A percentile compares a stretch with the other conserved stretches of the same genome.
Conservation (phyloP, 2,888 invertebrate genomes). For the Eristalinus aeneus region DNA sequence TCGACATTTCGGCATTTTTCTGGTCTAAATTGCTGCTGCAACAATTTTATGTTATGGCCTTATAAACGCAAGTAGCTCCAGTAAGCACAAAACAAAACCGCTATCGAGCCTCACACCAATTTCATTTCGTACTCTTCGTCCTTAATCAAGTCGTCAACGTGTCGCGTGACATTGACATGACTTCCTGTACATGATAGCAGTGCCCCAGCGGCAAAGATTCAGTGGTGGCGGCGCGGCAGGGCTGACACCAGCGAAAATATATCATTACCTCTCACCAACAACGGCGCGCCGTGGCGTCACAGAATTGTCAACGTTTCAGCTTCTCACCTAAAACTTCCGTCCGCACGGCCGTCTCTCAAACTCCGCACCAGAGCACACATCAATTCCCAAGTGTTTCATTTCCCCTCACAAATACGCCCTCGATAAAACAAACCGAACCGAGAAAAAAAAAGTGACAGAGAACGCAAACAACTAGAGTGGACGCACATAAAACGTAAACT, state of each 20-base stretch:
- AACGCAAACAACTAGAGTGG: not conserved
- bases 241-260: not conserved
- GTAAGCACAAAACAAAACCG: not conserved
- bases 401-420: constrained; percentile 11
- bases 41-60: not conserved
- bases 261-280: not conserved
- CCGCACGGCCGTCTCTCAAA: not conserved
- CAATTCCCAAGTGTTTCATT: not conserved
- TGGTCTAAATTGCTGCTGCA: not conserved
- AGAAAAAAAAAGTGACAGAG: not conserved
- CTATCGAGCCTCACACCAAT: not conserved
- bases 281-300: not conserved
- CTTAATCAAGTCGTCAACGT: not conserved
- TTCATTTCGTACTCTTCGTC: not conserved
- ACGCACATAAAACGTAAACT: constrained; percentile 15
- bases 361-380: not conserved
- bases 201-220: too few relatives aligned
- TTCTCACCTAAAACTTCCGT: not conserved
- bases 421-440: not conserved
- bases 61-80: not conserved
- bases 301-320: not conserved
- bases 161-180: not conserved
- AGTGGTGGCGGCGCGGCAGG: not conserved
- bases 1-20: not conserved
- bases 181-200: not conserved